phyloP scores from a whole-genome alignment of 2,797 vertebrate species.

The Aplochiton taeniatus region DNA sequence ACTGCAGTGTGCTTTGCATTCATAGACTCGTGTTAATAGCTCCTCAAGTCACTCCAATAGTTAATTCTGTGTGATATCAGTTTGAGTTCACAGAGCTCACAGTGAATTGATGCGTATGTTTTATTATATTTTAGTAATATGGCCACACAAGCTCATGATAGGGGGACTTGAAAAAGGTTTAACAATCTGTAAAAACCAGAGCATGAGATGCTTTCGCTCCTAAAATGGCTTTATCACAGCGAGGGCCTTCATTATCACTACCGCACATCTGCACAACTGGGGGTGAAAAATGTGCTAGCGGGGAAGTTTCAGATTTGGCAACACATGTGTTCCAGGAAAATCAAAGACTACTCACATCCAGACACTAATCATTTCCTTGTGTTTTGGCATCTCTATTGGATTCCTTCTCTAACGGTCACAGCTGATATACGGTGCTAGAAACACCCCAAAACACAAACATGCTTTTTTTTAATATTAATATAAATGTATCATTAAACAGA shows the following conservation, averaged over 20 bases:
- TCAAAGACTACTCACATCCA: constrained; percentile 17
- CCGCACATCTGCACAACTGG: constrained; percentile 12
- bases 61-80: too few relatives aligned
- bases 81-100: too few relatives aligned
- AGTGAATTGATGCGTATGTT: too few relatives aligned
- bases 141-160: constrained; percentile 39
- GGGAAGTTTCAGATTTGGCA: constrained; percentile 15
- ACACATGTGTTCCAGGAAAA: constrained; percentile 3
- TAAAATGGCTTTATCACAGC: constrained; percentile 20
- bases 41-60: too few relatives aligned
- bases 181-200: constrained; percentile 15
- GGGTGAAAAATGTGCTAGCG: constrained; percentile 1
- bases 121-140: background rate
- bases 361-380: constrained; percentile 22
- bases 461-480: too few relatives aligned
- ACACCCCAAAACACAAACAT: background rate
- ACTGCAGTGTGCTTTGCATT: too few relatives aligned
- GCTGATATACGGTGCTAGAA: background rate
- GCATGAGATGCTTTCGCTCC: constrained; percentile 14
- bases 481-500: too few relatives aligned
- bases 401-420: constrained; percentile 4
- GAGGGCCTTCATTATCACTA: constrained; percentile 15
- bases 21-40: too few relatives aligned
- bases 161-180: constrained; percentile 23
- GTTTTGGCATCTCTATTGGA: constrained; percentile 13